phyloP scores from a whole-genome alignment of 2,113 vertebrate species.

The Guaruba guarouba region DNA sequence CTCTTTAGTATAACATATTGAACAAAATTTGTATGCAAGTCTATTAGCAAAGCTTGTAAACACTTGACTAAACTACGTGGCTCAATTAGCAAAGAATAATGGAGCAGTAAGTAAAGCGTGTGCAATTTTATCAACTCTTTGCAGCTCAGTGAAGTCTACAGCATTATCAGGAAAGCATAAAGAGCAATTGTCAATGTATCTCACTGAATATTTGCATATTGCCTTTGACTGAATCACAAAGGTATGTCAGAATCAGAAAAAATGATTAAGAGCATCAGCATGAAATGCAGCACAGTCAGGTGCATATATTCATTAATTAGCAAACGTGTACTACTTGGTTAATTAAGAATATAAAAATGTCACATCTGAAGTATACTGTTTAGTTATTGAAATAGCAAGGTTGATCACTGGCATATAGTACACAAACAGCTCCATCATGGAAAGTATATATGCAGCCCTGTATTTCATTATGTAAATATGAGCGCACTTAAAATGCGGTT shows the following conservation, averaged over 20 bases:
- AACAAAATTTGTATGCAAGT: constrained; percentile 24
- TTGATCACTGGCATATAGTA: not conserved
- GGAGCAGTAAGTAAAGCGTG: constrained; percentile 51
- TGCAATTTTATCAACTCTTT: constrained; percentile 42
- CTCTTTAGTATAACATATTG: constrained; percentile 30
- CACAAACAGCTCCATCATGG: constrained; percentile 31
- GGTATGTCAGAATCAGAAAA: not conserved
- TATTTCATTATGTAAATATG: not conserved
- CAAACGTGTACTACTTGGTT: not conserved
- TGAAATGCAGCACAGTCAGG: not conserved
- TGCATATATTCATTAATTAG: constrained; percentile 27
- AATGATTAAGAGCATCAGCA: not conserved
- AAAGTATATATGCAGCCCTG: not conserved
- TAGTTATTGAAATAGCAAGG: constrained; percentile 33
- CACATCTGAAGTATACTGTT: constrained; percentile 25
- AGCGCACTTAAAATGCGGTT: not conserved
- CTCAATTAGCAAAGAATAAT: constrained; percentile 68
- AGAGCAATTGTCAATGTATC: constrained; percentile 6
- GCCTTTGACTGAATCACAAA: not conserved
- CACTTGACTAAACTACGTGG: constrained; percentile 47
- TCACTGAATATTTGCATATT: not conserved
- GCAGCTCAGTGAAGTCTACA: not conserved
- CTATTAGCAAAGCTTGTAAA: constrained; percentile 58
- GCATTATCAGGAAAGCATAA: constrained; percentile 13
- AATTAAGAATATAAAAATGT: constrained; percentile 40